These are phyloP conservation scores for Stichopus chloronotus DNA, from an alignment of 35 echinoderm and acorn worm genomes.

Conservation along the genomic window DNA sequence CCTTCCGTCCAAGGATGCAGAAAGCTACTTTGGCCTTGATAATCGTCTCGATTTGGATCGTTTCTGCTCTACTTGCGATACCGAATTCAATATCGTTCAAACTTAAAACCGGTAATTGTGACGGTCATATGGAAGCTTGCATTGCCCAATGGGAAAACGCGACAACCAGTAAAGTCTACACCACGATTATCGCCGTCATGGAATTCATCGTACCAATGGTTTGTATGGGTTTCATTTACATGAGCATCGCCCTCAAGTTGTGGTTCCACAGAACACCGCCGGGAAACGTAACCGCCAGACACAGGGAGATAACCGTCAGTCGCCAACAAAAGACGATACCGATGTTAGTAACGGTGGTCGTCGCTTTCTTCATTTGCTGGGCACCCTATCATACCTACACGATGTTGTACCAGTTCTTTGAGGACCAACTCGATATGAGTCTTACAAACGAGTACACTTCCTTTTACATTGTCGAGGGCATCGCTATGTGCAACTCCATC, in stretches of 20 bases:
- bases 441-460: slow-evolving; percentile 45
- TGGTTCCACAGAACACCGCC: slow-evolving; percentile 91
- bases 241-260: slow-evolving; percentile 88
- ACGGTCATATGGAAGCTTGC: slow-evolving; percentile 44
- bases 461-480: slow-evolving; percentile 80
- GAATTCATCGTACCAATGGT: slow-evolving; percentile 92
- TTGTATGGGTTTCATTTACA: slow-evolving; percentile 85
- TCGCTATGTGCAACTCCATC: slow-evolving; percentile 92
- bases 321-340: slow-evolving; percentile 96
- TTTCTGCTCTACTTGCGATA: slow-evolving; percentile 77
- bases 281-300: slow-evolving; percentile 74
- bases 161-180: slow-evolving; percentile 60
- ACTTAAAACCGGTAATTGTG: slow-evolving; percentile 46
- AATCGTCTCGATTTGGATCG: slow-evolving; percentile 73
- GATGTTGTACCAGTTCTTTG: slow-evolving; percentile 62
- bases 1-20: slow-evolving; percentile 88
- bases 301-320: slow-evolving; percentile 85
- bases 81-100: slow-evolving; percentile 69
- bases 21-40: slow-evolving; percentile 77
- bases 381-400: slow-evolving; percentile 91
- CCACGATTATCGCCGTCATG: slow-evolving; percentile 60
- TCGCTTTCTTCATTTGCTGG: slow-evolving; percentile 94
- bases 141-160: slow-evolving; percentile 67
- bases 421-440: slow-evolving; percentile 40
- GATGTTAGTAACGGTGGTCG: slow-evolving; percentile 91